Evolutionary conservation across 2,888 invertebrate genomes (phyloP), one percentile per base, ranked within the genome.

Genomic region (Beris morrisii): DNA sequence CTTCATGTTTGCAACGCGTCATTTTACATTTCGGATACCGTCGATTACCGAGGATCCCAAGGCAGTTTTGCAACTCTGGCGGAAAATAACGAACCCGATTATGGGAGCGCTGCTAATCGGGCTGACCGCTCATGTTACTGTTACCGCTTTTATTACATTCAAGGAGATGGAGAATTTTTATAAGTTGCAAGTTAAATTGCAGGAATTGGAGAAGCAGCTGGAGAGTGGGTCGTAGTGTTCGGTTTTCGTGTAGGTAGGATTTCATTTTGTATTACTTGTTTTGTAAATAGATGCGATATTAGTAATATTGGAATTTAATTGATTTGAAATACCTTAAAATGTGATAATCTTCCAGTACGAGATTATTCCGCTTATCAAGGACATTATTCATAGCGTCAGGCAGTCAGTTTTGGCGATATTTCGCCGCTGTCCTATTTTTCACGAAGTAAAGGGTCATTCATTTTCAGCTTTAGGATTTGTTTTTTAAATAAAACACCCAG

Each of bases 11-110:
- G 88, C 88, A 32, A 82, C 84, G 58, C 82, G 85, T 67, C 86
- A 86, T 75, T 82, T 78, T 56, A 89, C 90, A 4, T 86, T 82
- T 71, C 82, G 87, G 70, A 71, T 90, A 28, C 91, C 91, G 4
- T 82, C 84, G n/a, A 74, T 88, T n/a, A 79, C 75, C 0, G 81
- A 85, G 61, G 84, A 86, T 11, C 85, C 85, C 0, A 79, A 77
- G 72, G 84, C 83, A 64, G 78, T 86, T 0, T 81, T 86, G 0
- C 75, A 82, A 52, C 78, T 88, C 22, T 75, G 86, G 72, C 74
- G 73, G 5, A 85, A 83, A 73, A 74, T 87, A 2, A 83, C 85
- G 0, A 84, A 79, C 70, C 85, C 87, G 0, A 82, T 87, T 31
- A 75, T 79, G 4, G 83, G 83, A 2, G 78, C 81, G 0, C 70